phyloP scores from a whole-genome alignment of 1,140 invertebrate species.

The Apis dorsata region DNA sequence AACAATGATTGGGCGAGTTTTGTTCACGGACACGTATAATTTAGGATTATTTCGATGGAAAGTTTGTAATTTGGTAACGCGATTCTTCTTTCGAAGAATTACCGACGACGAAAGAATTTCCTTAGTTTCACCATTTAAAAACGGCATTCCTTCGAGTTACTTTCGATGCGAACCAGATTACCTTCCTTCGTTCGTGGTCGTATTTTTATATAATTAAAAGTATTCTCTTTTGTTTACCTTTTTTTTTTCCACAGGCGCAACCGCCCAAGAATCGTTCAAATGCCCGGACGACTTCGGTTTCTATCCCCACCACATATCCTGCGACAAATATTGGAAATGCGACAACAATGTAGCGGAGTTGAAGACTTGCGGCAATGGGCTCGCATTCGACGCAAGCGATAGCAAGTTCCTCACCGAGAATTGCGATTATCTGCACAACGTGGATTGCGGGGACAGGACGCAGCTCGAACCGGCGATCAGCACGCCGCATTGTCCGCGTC shows the following conservation, averaged over 20 bases:
- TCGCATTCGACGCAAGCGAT: conserved; percentile 94
- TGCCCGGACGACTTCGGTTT: conserved; percentile 97
- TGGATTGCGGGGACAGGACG: conserved; percentile 94
- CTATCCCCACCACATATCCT: conserved; percentile 93
- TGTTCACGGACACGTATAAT: background rate
- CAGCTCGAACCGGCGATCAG: conserved; percentile 92
- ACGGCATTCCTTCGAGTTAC: background rate
- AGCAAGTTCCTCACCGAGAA: conserved; percentile 95
- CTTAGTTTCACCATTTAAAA: background rate
- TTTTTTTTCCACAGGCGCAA: conserved; percentile 78
- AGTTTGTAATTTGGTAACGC: background rate
- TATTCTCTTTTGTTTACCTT: background rate
- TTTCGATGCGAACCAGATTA: background rate
- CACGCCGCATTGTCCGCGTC: conserved; percentile 90
- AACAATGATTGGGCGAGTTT: background rate
- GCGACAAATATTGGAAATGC: conserved; percentile 98
- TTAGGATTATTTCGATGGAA: conserved; percentile 1
- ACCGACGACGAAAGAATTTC: background rate
- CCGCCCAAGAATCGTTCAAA: conserved; percentile 90
- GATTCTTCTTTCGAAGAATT: background rate
- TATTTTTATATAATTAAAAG: too few relatives aligned
- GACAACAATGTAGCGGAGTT: conserved; percentile 93
- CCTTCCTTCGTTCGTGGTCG: too few relatives aligned
- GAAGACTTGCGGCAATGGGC: conserved; percentile 96
- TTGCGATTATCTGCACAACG: conserved; percentile 97